Conservation (phyloP, 2,888 invertebrate species). For the Tenthredo notha region DNA sequence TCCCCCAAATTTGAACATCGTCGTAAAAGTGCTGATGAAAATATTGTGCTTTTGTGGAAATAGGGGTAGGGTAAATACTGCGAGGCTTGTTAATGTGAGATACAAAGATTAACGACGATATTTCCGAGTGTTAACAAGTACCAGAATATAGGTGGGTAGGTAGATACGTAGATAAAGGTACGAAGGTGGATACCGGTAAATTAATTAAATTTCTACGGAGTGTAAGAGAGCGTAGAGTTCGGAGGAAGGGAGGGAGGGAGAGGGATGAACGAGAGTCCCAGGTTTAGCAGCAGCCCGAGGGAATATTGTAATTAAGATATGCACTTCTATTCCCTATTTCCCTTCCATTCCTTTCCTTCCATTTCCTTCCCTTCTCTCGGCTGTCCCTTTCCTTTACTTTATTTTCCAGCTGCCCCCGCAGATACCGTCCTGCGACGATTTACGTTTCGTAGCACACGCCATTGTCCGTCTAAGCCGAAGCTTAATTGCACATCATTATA, state of each 20-base stretch:
- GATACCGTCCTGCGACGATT: constrained; percentile 34
- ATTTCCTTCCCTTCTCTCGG: not conserved
- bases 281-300: constrained; percentile 69
- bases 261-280: constrained; percentile 60
- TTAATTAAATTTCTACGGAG: constrained; percentile 48
- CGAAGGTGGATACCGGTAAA: constrained; percentile 32
- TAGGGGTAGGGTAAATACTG: not conserved
- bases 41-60: not conserved
- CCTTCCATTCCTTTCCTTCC: not conserved
- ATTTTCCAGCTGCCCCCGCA: not conserved
- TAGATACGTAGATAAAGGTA: not conserved
- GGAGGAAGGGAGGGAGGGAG: too few species aligned
- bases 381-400: not conserved
- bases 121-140: not conserved
- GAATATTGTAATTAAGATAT: constrained; percentile 76
- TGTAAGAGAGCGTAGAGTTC: constrained; percentile 20
- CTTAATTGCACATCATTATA: constrained; percentile 32
- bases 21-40: not conserved
- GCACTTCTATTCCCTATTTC: constrained; percentile 66
- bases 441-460: constrained; percentile 32
- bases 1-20: too few species aligned
- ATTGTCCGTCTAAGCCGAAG: constrained; percentile 34
- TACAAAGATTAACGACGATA: not conserved
- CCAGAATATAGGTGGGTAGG: not conserved
- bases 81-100: not conserved